Evolutionary conservation across 1,140 invertebrate genomes (phyloP), one percentile per base, ranked within the genome.

Genomic region (Pseudomyrmex dendroicus): DNA sequence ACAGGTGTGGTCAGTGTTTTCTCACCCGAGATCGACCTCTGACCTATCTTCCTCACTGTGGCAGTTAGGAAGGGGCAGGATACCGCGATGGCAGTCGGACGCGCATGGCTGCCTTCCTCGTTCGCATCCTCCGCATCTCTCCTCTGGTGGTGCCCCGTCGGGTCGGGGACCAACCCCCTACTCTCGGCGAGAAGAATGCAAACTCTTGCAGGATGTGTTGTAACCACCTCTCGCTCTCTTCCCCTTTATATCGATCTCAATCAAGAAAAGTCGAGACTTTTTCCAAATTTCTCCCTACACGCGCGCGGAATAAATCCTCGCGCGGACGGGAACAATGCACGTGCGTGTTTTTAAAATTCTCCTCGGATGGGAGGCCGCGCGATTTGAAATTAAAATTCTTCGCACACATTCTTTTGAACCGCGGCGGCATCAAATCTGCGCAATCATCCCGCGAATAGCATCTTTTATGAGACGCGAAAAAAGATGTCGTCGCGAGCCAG

Each of bases 71-170:
- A 68, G 80, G 85, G 85, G 48, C 61, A 78, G 56, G 78, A 52
- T 77, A 57, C 70, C 59, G 59, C 25, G 82, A 84, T 86, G 85
- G 85, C 85, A 86, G 85, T 62, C 84, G 73, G 68, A 62, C 63
- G 86, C 86, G 86, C 86, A 88, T 88, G 86, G 74, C 85, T 59
- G 85, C 82, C 48, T 62, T 59, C 25, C n/a, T n/a, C 80, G 74
- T 70, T 73, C 35, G 35, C 35, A 64, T 63, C 22, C 66, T 44
- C 56, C 20, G 61, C 72, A 83, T 50, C 70, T 50, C 70, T 83
- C 78, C 74, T 57, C 13, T 35, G 63, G 67, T 48, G 67, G 48
- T 22, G 48, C 48, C 59, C 48, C 35, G 66, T n/a, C 54, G 25
- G 61, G 61, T 61, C 83, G 73, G 72, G 73, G 72, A 35, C 85